Evolutionary conservation across 2,888 invertebrate species (phyloP), one percentile per base, ranked within the genome.

Genomic region (Saturnia japonica): DNA sequence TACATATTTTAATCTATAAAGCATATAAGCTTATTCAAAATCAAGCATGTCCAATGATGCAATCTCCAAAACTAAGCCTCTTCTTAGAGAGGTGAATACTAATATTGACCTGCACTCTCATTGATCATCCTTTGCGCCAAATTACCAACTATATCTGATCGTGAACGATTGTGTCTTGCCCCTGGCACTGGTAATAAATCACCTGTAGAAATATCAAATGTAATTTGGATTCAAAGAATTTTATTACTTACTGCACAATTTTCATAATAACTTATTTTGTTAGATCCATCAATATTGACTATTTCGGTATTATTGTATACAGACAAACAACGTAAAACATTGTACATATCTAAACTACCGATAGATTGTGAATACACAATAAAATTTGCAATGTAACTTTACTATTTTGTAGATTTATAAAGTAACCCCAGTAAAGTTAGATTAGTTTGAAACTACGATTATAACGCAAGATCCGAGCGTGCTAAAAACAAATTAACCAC

Each of bases 101-200:
- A 45, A 25, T 69, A 74, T 74, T 70, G 72, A 93, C 93, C 93
- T 84, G 91, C 86, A 81, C 88, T 85, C 74, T 93, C 93, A 78
- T 87, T 91, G 75, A 90, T 84, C 88, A 92, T 89, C 78, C 82
- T 88, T 73, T 91, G 91, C 34, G 91, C 89, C 54, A 91, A 79
- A 80, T 90, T 91, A 22, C 94, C 93, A 67, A 93, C 93, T 68
- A 94, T 89, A 78, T 94, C 94, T 1, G 93, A 93, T 57, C 94
- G 85, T 2, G 93, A 94, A 25, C 94, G 83, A 75, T 90, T 94
- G 77, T 94, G 94, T 68, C 92, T 86, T 16, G 82, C 74, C 4
- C 91, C 89, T 0, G 91, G 87, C 34, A 89, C 77, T 22, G 90
- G 86, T 72, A 91, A 79, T 22, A 86, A 78, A 67, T 93, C 93